phyloP scores from a whole-genome alignment of 1,140 invertebrate species.

The Drepana arcuata region DNA sequence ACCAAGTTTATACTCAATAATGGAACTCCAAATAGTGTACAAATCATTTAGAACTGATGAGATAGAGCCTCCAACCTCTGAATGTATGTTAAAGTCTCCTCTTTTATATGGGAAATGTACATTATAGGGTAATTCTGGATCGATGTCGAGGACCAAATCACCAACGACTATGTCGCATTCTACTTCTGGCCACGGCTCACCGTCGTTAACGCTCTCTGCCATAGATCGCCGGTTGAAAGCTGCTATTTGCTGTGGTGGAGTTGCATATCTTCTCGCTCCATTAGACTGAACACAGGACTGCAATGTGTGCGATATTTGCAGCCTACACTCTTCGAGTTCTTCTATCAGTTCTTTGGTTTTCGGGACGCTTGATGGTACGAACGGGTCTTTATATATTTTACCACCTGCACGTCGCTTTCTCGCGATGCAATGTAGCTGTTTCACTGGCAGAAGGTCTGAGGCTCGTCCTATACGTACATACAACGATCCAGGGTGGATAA shows the following conservation, averaged over 20 bases:
- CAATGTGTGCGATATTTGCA: conserved; percentile 86
- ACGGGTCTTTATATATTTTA: conserved; percentile 75
- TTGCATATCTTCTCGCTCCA: conserved; percentile 84
- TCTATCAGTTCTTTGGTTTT: conserved; percentile 77
- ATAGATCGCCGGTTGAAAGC: conserved; percentile 85
- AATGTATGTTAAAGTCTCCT: conserved; percentile 90
- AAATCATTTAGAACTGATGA: conserved; percentile 87
- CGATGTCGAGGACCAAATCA: conserved; percentile 81
- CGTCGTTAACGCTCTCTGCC: conserved; percentile 75
- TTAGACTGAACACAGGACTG: conserved; percentile 89
- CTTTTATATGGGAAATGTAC: conserved; percentile 91
- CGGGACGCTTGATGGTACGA: conserved; percentile 74
- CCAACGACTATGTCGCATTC: conserved; percentile 77
- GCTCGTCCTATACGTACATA: conserved; percentile 91
- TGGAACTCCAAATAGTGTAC: conserved; percentile 89
- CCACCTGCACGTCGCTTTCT: conserved; percentile 74
- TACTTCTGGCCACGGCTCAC: conserved; percentile 74
- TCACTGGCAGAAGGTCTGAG: conserved; percentile 89
- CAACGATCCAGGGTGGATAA: conserved; percentile 95
- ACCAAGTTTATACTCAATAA: conserved; percentile 82
- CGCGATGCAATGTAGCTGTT: conserved; percentile 90
- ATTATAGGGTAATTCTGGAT: conserved; percentile 83
- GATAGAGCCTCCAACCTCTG: conserved; percentile 86
- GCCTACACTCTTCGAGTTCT: conserved; percentile 86
- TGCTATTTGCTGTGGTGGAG: conserved; percentile 89